A percentile compares a stretch with the other conserved stretches of the same genome.
phyloP scores from a whole-genome alignment of 2,113 vertebrate genomes.

The Indicator maculatus region DNA sequence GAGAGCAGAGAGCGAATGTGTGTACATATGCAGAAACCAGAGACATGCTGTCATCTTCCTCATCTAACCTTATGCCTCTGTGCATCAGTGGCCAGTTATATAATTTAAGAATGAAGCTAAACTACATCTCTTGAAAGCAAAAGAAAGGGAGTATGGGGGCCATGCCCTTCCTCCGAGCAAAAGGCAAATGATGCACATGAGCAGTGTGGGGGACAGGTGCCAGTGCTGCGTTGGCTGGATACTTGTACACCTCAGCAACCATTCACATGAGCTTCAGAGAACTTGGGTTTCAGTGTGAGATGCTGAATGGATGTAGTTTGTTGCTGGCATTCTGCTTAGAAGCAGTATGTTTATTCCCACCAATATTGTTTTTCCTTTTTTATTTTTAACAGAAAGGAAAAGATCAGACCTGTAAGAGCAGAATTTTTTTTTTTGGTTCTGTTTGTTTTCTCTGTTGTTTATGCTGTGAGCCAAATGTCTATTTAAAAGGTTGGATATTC shows the following conservation, averaged over 20 bases:
- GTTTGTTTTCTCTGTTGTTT: conserved; percentile 71
- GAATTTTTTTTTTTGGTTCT: conserved; percentile 11
- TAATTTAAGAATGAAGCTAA: background rate
- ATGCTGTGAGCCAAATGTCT: conserved; percentile 83
- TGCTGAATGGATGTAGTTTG: conserved; percentile 24
- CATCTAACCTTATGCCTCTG: background rate
- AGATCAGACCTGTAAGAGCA: conserved; percentile 12
- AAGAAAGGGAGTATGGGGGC: background rate
- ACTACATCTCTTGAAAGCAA: background rate
- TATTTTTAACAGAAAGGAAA: conserved; percentile 8
- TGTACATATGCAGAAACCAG: fast-evolving
- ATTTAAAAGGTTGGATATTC: conserved; percentile 79
- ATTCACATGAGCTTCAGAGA: background rate
- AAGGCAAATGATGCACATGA: background rate
- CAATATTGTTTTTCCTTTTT: background rate
- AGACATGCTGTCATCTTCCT: background rate
- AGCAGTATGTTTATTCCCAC: conserved; percentile 5
- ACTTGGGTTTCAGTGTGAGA: background rate
- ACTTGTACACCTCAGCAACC: background rate
- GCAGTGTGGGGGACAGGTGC: background rate
- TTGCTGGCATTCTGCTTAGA: conserved; percentile 3
- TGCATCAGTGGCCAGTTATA: background rate
- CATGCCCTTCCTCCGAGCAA: background rate
- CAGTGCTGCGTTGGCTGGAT: fast-evolving
- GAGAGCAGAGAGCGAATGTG: background rate